A percentile compares a stretch with the other conserved stretches of the same genome.
These are phyloP conservation scores for Cryptoblepharus egeriae DNA, from an alignment of 2,797 vertebrate genomes.

Conservation along the genomic window DNA sequence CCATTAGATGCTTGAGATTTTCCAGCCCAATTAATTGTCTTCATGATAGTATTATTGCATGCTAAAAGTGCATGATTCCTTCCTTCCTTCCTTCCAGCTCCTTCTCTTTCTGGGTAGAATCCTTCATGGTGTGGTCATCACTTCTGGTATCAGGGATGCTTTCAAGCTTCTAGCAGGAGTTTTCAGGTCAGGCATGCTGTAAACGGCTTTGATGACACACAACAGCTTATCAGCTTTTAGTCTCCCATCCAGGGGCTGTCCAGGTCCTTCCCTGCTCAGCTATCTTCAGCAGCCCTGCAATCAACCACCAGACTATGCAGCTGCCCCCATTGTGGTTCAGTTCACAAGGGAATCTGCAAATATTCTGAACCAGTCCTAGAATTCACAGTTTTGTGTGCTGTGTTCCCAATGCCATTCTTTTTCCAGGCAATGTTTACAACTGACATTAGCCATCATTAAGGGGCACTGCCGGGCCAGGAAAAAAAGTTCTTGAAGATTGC, in stretches of 20 bases:
- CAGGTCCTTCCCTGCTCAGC: too few species aligned
- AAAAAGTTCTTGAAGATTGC: conserved; percentile 27
- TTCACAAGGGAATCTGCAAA: neutral
- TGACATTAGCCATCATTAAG: conserved; percentile 23
- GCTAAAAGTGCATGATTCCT: neutral
- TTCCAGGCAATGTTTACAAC: conserved; percentile 19
- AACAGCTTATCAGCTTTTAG: too few species aligned
- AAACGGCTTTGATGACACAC: too few species aligned
- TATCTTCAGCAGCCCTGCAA: too few species aligned
- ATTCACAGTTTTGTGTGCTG: neutral
- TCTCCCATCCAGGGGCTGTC: too few species aligned
- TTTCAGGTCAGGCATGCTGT: too few species aligned
- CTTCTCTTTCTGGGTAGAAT: too few species aligned
- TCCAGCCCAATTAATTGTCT: neutral
- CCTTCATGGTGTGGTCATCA: too few species aligned
- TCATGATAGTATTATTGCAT: neutral
- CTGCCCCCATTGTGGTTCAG: neutral
- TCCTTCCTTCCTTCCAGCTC: too few species aligned
- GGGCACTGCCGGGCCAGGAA: conserved; percentile 28
- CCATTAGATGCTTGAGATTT: neutral
- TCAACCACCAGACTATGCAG: too few species aligned
- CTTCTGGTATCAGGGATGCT: too few species aligned
- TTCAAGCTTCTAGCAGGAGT: too few species aligned
- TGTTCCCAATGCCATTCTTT: conserved; percentile 9
- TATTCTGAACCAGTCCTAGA: conserved; percentile 1